These are phyloP conservation scores for Enteromius radiatus DNA, from an alignment of 2,797 vertebrate genomes.

Conservation along the genomic window DNA sequence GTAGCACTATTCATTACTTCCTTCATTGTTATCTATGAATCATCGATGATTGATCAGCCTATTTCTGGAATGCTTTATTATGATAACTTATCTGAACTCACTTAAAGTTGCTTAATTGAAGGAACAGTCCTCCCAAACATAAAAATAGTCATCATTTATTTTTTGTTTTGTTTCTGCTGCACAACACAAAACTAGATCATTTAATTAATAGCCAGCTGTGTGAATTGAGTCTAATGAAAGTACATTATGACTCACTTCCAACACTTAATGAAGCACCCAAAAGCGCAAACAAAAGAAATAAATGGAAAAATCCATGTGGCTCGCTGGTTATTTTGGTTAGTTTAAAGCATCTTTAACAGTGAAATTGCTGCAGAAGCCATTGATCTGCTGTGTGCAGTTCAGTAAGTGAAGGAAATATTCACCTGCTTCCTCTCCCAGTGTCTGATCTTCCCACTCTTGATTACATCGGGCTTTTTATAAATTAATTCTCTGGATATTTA, in stretches of 20 bases:
- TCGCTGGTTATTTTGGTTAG: neutral
- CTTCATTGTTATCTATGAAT: neutral
- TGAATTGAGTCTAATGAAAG: neutral
- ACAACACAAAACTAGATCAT: neutral
- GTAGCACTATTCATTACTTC: neutral
- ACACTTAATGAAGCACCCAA: neutral
- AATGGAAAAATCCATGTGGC: neutral
- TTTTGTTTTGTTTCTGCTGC: neutral
- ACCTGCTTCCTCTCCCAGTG: neutral
- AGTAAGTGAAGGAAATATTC: neutral
- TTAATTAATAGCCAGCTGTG: neutral
- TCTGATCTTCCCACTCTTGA: neutral
- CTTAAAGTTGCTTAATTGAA: neutral
- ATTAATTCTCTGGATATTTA: neutral
- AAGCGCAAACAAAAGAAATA: neutral
- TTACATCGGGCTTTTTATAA: neutral
- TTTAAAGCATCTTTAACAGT: neutral
- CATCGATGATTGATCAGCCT: neutral
- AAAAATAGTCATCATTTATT: neutral
- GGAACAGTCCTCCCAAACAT: neutral
- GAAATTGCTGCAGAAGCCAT: too few relatives aligned
- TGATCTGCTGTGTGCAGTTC: neutral
- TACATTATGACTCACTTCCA: constrained; percentile 16
- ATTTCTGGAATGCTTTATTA: neutral
- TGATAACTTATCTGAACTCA: neutral